These are phyloP conservation scores for Alosa alosa DNA, from an alignment of 2,113 vertebrate genomes.

Conservation along the genomic window DNA sequence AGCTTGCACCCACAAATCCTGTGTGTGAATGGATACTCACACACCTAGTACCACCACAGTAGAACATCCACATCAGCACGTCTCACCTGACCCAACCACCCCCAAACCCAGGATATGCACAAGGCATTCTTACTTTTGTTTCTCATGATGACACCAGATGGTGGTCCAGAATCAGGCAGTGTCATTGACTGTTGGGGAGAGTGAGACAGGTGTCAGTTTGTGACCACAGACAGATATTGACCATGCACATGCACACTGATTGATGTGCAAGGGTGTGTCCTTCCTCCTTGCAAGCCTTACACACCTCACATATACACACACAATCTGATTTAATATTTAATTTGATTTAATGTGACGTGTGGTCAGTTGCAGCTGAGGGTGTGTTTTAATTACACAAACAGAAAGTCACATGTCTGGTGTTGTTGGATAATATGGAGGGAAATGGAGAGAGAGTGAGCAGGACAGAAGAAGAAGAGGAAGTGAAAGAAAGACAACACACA, in stretches of 20 bases:
- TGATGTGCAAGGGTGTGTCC: background rate
- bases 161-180: conserved; percentile 70
- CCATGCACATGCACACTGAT: background rate
- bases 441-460: background rate
- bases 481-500: background rate
- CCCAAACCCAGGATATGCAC: background rate
- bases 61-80: conserved; percentile 28
- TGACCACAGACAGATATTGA: background rate
- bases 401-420: background rate
- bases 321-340: background rate
- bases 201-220: conserved; percentile 16
- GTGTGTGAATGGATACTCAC: background rate
- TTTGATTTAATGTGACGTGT: background rate
- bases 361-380: background rate
- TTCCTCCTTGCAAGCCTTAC: background rate
- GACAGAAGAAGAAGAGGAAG: background rate
- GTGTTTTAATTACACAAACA: background rate
- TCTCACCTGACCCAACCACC: background rate
- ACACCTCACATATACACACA: conserved; percentile 7
- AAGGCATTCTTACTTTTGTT: conserved; percentile 74
- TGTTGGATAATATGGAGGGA: background rate
- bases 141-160: conserved; percentile 76
- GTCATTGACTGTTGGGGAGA: conserved; percentile 65
- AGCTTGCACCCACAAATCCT: background rate
- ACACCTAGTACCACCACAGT: background rate